phyloP scores from a whole-genome alignment of 2,888 invertebrate genomes.

The Caenorhabditis panamensis region DNA sequence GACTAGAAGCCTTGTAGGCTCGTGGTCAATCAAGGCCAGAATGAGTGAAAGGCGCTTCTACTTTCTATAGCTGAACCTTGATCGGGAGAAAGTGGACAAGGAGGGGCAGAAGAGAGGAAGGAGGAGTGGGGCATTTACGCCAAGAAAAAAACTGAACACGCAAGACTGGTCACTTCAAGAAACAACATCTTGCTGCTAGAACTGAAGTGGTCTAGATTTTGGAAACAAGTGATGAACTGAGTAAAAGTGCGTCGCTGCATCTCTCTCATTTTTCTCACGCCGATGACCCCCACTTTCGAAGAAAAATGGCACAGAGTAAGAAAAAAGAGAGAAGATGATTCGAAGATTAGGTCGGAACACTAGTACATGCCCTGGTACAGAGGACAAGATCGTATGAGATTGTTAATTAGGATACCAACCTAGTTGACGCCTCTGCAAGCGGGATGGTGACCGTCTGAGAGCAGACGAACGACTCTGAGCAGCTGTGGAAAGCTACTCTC shows the following conservation, averaged over 20 bases:
- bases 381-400: constrained; percentile 36
- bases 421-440: constrained; percentile 9
- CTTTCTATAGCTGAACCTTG: constrained; percentile 56
- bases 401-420: constrained; percentile 26
- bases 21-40: constrained; percentile 46
- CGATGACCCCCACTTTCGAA: constrained; percentile 21
- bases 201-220: constrained; percentile 49
- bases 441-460: not conserved
- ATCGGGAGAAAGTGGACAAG: constrained; percentile 56
- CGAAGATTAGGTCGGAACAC: constrained; percentile 47
- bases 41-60: constrained; percentile 58
- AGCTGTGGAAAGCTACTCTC: constrained; percentile 5
- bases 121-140: constrained; percentile 42
- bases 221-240: constrained; percentile 17
- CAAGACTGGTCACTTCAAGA: constrained; percentile 54
- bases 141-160: constrained; percentile 56
- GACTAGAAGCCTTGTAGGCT: constrained; percentile 23
- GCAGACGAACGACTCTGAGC: not conserved
- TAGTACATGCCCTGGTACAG: constrained; percentile 52
- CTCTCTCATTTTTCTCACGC: constrained; percentile 9
- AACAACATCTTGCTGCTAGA: constrained; percentile 41
- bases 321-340: constrained; percentile 33
- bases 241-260: constrained; percentile 40
- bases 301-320: constrained; percentile 31
- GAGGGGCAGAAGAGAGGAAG: constrained; percentile 25